Evolutionary conservation across 2,113 vertebrate species (phyloP).

Genomic region (Heliornis fulica): DNA sequence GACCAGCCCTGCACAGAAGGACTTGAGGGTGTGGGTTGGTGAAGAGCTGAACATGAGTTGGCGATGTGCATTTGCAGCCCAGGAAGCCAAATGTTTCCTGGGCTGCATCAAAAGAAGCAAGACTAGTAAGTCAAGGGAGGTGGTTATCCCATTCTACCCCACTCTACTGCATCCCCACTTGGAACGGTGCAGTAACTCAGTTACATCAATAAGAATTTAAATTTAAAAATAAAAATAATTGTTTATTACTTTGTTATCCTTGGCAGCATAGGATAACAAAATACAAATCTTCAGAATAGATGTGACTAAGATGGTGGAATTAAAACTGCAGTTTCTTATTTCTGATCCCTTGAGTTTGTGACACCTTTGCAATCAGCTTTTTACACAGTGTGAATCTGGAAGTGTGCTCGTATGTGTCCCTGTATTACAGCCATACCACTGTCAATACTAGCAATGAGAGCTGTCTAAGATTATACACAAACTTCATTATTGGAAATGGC

Average conservation of each 20-base stretch:
- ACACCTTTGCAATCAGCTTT: not conserved
- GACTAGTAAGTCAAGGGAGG: accelerated
- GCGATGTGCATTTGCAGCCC: not conserved
- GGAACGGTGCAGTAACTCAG: not conserved
- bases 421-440: not conserved
- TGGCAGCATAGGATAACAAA: not conserved
- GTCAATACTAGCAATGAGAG: not conserved
- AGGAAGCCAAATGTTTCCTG: accelerated
- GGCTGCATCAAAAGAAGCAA: not conserved
- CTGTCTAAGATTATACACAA: not conserved
- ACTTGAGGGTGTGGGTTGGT: not conserved
- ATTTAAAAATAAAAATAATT: not conserved
- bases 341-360: not conserved
- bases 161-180: accelerated
- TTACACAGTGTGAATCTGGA: not conserved
- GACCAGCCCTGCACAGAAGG: not conserved
- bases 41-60: not conserved
- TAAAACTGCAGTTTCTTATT: not conserved
- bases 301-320: not conserved
- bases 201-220: not conserved
- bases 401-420: not conserved
- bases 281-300: not conserved
- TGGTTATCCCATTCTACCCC: not conserved
- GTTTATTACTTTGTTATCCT: not conserved
- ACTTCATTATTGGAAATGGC: not conserved